Evolutionary conservation across 2,113 vertebrate genomes (phyloP).

Genomic region (Takifugu flavidus): DNA sequence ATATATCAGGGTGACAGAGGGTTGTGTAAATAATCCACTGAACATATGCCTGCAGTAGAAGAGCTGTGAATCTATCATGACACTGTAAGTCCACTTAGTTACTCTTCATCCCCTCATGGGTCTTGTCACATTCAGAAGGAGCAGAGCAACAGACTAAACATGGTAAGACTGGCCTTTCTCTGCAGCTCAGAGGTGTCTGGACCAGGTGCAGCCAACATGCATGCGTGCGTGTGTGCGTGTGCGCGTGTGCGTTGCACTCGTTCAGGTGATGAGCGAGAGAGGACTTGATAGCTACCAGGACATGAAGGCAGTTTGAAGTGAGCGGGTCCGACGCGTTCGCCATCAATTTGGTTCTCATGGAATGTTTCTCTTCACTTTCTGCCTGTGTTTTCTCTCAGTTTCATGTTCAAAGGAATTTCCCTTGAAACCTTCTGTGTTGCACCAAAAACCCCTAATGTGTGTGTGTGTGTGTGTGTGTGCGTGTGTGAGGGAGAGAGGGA

Average conservation of each 20-base stretch:
- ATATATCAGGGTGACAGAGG: slow-evolving; percentile 53
- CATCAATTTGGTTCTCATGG: slow-evolving; percentile 25
- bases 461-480: slow-evolving; percentile 11
- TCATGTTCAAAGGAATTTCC: slow-evolving; percentile 66
- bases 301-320: slow-evolving; percentile 49
- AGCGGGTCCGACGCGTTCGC: slow-evolving; percentile 23
- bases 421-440: slow-evolving; percentile 38
- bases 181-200: slow-evolving; percentile 64
- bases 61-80: slow-evolving; percentile 54
- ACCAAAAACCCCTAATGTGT: slow-evolving; percentile 30
- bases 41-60: slow-evolving; percentile 44
- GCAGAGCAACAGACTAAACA: slow-evolving; percentile 75
- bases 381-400: slow-evolving; percentile 43
- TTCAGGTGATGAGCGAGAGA: slow-evolving; percentile 43
- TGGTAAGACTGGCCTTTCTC: slow-evolving; percentile 66
- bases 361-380: slow-evolving; percentile 58
- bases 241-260: slow-evolving; percentile 1
- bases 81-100: slow-evolving; percentile 50
- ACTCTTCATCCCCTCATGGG: slow-evolving; percentile 60
- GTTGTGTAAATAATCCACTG: slow-evolving; percentile 52
- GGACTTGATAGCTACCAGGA: slow-evolving; percentile 37
- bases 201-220: slow-evolving; percentile 38
- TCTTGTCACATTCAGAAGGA: slow-evolving; percentile 68
- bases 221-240: slow-evolving; percentile 3
- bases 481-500: background rate